Evolutionary conservation across 2,797 vertebrate genomes (phyloP).

Genomic region (Onychomys torridus): DNA sequence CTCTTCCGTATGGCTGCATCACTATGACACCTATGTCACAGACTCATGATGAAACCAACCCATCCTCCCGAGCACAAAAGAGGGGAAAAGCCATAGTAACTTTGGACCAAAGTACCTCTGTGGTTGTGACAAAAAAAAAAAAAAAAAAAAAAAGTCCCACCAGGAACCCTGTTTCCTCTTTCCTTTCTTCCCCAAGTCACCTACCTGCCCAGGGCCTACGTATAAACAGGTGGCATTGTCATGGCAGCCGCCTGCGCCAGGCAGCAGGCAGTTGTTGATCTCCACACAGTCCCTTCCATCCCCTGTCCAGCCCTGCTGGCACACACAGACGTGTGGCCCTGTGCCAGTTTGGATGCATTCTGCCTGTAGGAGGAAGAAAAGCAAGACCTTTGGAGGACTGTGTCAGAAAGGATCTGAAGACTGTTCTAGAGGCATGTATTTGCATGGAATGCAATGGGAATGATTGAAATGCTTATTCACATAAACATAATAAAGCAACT

Average conservation of each 20-base stretch:
- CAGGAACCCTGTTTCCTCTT: not conserved
- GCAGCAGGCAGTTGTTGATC: constrained; percentile 92
- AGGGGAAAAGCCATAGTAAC: not conserved
- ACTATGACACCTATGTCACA: not conserved
- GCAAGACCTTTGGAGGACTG: not conserved
- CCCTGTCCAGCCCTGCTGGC: constrained; percentile 93
- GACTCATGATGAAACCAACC: not conserved
- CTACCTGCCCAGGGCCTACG: constrained; percentile 95
- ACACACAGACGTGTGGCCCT: constrained; percentile 89
- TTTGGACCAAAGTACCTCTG: not conserved
- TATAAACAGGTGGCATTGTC: constrained; percentile 93
- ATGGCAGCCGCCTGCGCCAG: constrained; percentile 90
- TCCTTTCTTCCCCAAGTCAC: not conserved
- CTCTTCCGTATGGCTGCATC: not conserved
- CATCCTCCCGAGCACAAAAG: not conserved
- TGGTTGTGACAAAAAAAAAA: not conserved
- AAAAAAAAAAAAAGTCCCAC: not conserved
- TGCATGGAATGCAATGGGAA: not conserved
- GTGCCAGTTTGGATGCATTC: constrained; percentile 90
- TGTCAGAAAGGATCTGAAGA: not conserved
- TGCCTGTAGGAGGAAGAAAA: constrained; percentile 87
- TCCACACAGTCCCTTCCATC: constrained; percentile 92
- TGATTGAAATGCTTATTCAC: not conserved
- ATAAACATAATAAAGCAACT: not conserved
- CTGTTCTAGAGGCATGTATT: not conserved